phyloP scores from a whole-genome alignment of 2,888 invertebrate genomes.

The Cataglyphis albicans region DNA sequence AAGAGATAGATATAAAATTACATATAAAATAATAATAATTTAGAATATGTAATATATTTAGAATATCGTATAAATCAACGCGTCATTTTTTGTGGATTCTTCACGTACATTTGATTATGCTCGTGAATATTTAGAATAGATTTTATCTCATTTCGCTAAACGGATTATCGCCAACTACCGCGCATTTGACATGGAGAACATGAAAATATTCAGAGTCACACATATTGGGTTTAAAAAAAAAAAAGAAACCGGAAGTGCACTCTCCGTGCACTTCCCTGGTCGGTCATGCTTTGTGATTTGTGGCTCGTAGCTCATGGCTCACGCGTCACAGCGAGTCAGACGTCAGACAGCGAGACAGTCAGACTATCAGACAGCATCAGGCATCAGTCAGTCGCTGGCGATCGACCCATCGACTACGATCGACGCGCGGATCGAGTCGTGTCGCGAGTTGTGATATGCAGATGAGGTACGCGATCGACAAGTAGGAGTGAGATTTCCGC shows the following conservation, averaged over 20 bases:
- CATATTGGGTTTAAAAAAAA: not conserved
- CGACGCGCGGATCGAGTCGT: not conserved
- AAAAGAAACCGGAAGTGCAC: not conserved
- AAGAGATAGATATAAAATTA: not conserved
- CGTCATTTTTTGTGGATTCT: too few relatives aligned
- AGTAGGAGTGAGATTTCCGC: not conserved
- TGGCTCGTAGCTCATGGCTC: not conserved
- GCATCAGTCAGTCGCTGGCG: conserved; percentile 34
- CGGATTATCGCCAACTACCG: too few relatives aligned
- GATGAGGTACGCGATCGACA: not conserved
- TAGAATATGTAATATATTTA: not conserved
- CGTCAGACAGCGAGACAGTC: too few relatives aligned
- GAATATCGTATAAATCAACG: not conserved
- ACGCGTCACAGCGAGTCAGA: conserved; percentile 12
- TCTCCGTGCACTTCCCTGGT: not conserved
- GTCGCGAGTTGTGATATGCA: not conserved
- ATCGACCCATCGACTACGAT: not conserved
- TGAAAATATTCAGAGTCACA: too few relatives aligned
- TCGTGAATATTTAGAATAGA: too few relatives aligned
- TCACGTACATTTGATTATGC: too few relatives aligned
- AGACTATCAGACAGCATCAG: not conserved
- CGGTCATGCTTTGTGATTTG: not conserved
- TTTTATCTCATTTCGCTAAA: too few relatives aligned
- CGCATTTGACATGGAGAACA: too few relatives aligned
- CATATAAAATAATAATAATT: not conserved